phyloP scores from a whole-genome alignment of 2,888 invertebrate species.

The Cyclophora punctaria region DNA sequence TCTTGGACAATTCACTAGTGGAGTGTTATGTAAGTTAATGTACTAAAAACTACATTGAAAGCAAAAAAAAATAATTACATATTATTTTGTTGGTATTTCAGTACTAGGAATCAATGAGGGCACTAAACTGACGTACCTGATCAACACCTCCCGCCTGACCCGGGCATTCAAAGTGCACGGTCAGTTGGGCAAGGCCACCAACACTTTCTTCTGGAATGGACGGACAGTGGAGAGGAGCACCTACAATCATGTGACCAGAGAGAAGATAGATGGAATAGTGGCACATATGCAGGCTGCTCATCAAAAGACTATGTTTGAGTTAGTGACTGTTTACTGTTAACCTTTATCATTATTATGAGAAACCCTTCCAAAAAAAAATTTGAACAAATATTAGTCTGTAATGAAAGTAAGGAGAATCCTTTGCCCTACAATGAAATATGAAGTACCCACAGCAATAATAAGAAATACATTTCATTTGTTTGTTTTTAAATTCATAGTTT shows the following conservation, averaged over 20 bases:
- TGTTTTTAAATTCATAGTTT: conserved; percentile 1
- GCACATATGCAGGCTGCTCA: conserved; percentile 89
- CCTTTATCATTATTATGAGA: no score
- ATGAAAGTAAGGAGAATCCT: no score
- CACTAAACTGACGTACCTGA: conserved; percentile 64
- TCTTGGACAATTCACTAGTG: conserved; percentile 80
- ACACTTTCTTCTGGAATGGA: conserved; percentile 82
- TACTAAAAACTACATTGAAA: background rate
- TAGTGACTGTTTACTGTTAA: conserved; percentile 40
- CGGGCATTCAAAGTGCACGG: conserved; percentile 85
- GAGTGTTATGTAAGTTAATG: conserved; percentile 78
- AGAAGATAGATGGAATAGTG: conserved; percentile 82
- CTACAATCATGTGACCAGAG: conserved; percentile 80
- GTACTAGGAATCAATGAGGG: conserved; percentile 85
- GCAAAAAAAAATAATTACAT: background rate
- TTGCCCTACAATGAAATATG: no score
- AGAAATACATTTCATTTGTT: background rate
- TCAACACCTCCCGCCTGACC: conserved; percentile 78
- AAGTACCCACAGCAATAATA: background rate
- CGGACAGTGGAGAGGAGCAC: conserved; percentile 81
- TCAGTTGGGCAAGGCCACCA: conserved; percentile 83
- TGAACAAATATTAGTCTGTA: no score
- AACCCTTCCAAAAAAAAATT: no score
- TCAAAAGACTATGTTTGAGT: conserved; percentile 91
- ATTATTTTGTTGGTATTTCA: conserved; percentile 36